Evolutionary conservation across 2,797 vertebrate genomes (phyloP).

Genomic region (Lepilemur septentrionalis): DNA sequence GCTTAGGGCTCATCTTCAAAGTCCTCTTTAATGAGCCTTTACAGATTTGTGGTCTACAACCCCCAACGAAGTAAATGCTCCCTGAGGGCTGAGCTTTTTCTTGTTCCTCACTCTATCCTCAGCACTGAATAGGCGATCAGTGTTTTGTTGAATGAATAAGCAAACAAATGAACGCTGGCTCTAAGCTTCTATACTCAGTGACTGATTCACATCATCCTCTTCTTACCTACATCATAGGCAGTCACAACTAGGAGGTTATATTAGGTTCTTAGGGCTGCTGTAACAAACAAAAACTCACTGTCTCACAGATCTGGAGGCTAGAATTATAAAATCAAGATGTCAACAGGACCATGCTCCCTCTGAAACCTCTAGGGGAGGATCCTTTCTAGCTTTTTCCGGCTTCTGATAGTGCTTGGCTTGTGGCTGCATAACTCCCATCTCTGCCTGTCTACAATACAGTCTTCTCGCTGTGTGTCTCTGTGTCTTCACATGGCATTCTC

Average conservation of each 20-base stretch:
- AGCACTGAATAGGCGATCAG: not conserved
- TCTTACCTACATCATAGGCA: not conserved
- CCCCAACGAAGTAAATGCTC: not conserved
- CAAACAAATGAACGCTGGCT: not conserved
- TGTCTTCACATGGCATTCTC: not conserved
- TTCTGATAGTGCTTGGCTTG: not conserved
- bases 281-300: not conserved
- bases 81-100: not conserved
- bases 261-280: not conserved
- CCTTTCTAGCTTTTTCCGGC: not conserved
- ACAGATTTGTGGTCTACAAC: not conserved
- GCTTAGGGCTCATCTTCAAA: not conserved
- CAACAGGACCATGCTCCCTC: not conserved
- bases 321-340: not conserved
- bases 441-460: not conserved
- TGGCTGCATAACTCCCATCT: not conserved
- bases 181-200: not conserved
- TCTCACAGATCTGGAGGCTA: not conserved
- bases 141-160: not conserved
- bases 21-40: not conserved
- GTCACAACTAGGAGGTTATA: not conserved
- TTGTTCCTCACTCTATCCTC: not conserved
- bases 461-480: not conserved
- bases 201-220: not conserved
- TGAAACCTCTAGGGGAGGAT: not conserved